Evolutionary conservation across 2,113 vertebrate species (phyloP).

Genomic region (Parus major): DNA sequence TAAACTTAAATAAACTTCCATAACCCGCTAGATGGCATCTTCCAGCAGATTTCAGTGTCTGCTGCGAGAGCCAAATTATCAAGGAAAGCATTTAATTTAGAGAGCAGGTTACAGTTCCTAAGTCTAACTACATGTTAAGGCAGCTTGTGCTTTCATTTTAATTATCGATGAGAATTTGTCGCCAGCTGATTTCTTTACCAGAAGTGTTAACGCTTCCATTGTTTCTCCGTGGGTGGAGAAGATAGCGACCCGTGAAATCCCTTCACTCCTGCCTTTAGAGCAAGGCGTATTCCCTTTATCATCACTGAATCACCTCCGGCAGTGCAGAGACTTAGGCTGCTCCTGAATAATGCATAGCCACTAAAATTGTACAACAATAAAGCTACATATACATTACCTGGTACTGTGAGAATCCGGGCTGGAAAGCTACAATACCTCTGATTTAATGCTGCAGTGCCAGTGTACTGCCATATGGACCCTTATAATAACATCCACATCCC

Average conservation of each 20-base stretch:
- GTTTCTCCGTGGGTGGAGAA: neutral
- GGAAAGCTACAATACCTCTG: slow-evolving; percentile 1
- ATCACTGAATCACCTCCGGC: slow-evolving; percentile 7
- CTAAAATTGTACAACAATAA: slow-evolving; percentile 41
- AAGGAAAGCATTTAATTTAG: slow-evolving; percentile 32
- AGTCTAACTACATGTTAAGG: neutral
- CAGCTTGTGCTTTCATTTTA: neutral
- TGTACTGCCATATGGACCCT: slow-evolving; percentile 16
- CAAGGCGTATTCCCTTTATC: slow-evolving; percentile 1
- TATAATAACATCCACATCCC: slow-evolving; percentile 3
- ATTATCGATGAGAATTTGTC: neutral
- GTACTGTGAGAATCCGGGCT: neutral
- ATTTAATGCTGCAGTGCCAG: slow-evolving; percentile 18
- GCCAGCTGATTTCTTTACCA: neutral
- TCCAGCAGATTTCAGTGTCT: slow-evolving; percentile 58
- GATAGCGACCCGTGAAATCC: neutral
- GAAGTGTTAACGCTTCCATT: neutral
- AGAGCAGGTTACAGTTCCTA: neutral
- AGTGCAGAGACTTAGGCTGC: neutral
- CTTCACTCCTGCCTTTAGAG: neutral
- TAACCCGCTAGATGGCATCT: slow-evolving; percentile 73
- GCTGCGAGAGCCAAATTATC: neutral
- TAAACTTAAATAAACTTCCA: slow-evolving; percentile 44
- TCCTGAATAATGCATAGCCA: slow-evolving; percentile 33
- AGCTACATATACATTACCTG: slow-evolving; percentile 14